Percentiles rank a stretch among this genome's conserved stretches.
phyloP scores from a whole-genome alignment of 2,888 invertebrate species.

The Gryllus longicercus region DNA sequence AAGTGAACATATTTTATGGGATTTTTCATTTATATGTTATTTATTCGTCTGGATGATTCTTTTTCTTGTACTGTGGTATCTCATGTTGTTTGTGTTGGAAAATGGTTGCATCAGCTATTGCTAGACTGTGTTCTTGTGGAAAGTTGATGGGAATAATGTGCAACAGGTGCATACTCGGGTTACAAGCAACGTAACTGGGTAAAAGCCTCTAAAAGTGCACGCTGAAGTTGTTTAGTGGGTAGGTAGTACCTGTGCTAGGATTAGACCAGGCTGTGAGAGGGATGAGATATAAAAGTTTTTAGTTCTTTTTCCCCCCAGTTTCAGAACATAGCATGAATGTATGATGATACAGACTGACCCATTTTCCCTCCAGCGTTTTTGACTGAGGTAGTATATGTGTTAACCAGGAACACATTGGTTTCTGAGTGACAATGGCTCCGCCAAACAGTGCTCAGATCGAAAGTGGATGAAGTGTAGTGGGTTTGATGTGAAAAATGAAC shows the following conservation, averaged over 20 bases:
- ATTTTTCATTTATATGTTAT: no score
- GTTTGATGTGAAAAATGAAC: not conserved
- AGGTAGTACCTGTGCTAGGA: not conserved
- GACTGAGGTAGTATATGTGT: not conserved
- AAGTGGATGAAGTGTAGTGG: not conserved
- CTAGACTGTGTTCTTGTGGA: no score
- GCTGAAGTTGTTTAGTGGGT: slow-evolving; percentile 1
- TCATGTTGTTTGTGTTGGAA: no score
- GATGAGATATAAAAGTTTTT: not conserved
- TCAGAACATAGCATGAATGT: not conserved
- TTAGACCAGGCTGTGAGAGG: slow-evolving; percentile 10
- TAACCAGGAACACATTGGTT: not conserved
- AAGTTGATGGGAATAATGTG: no score
- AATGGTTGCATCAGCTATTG: no score
- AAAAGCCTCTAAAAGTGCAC: not conserved
- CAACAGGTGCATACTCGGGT: no score
- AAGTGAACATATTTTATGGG: no score
- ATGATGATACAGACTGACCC: not conserved
- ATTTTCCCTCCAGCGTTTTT: not conserved
- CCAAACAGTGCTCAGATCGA: not conserved
- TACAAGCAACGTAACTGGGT: not conserved
- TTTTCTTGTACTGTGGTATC: no score
- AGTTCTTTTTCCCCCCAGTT: not conserved
- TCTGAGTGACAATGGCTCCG: not conserved
- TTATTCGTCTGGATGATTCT: no score